phyloP scores from a whole-genome alignment of 1,140 invertebrate genomes.

The Trichonephila clavipes region DNA sequence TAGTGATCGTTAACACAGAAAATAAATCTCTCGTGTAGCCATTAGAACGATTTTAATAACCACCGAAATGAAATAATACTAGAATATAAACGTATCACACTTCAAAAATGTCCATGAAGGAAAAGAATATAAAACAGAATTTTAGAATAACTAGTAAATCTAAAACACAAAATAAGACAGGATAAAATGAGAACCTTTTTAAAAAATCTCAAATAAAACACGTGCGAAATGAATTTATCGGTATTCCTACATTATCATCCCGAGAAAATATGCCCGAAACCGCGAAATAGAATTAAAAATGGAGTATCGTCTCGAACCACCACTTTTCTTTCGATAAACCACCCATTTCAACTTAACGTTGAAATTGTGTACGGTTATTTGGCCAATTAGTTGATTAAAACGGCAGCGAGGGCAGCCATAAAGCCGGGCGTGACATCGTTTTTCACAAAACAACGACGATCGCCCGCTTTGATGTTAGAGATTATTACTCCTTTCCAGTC shows the following conservation, averaged over 20 bases:
- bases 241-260: neutral
- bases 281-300: neutral
- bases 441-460: conserved; percentile 44
- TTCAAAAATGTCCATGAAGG: no score
- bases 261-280: neutral
- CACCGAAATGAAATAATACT: no score
- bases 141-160: no score
- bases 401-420: conserved; percentile 31
- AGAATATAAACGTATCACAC: no score
- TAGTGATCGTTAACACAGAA: no score
- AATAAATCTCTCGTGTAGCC: no score
- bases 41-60: no score
- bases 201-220: neutral
- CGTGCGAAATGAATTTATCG: neutral
- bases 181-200: neutral
- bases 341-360: conserved; percentile 8
- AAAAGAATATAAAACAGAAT: no score
- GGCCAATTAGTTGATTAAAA: conserved; percentile 70
- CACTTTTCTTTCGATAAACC: neutral
- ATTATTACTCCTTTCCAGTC: conserved; percentile 40
- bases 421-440: conserved; percentile 57
- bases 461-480: neutral
- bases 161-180: neutral
- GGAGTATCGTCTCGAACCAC: neutral
- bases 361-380: conserved; percentile 33